Evolutionary conservation across 2,113 vertebrate species (phyloP), one percentile per base, ranked within the genome.

Genomic region (Conger conger): DNA sequence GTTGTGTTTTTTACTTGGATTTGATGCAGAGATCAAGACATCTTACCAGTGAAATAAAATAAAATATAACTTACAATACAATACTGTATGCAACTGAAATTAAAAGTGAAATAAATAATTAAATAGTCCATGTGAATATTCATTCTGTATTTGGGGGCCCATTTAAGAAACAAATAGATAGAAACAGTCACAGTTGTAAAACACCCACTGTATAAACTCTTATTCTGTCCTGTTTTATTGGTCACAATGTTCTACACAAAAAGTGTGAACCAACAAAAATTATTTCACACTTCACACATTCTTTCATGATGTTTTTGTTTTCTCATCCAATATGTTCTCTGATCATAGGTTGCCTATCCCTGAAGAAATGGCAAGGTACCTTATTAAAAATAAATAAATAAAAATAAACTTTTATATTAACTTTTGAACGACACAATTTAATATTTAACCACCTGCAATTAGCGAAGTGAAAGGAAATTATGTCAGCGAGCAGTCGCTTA

Each of bases 401-500:
- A n/a, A n/a, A n/a, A n/a, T 81, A 8, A 85, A 85, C 40, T 68
- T 82, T 35, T 27, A 68, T 36, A 79, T 60, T 35, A 68, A 27
- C 81, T 60, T 76, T 35, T 45, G 63, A 86, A n/a, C 54, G 50
- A 15, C 76, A 60, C 50, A 4, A 42, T 82, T 82, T 81, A 42
- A 37, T 76, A 77, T 73, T 40, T 53, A 76, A 79, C 42, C 35
- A 38, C 77, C 40, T 79, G 40, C 80, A 78, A 86, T 54, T 77
- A 27, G 81, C 45, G 20, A 18, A 45, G 37, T 63, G 42, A 79
- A 79, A 36, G 17, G 42, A 18, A 33, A 16, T 23, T 35, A 53
- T 82, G 42, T 82, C 37, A 60, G 50, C 35, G 85, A 63, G 60
- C 33, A 50, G n/a, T 76, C 36, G 85, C 30, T 86, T 82, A 81